Evolutionary conservation across 2,888 invertebrate genomes (phyloP), one percentile per base, ranked within the genome.

Genomic region (Aspidiotus rigidus): DNA sequence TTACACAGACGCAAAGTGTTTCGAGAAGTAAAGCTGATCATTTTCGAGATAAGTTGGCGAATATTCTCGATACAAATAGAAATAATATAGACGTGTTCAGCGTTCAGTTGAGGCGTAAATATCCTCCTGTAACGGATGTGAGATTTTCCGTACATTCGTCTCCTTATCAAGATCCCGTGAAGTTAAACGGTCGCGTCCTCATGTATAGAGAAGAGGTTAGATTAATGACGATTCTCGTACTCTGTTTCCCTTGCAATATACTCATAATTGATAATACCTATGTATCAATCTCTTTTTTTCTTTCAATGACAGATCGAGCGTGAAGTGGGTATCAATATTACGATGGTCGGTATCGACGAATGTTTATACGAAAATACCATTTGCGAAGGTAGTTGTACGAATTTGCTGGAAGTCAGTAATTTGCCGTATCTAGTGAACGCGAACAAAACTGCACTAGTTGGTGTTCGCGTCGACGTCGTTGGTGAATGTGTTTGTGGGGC

Each of bases 271-370:
- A 44, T 11, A 6, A 28, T 28, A 28, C 28, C 28, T 28, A 9
- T 17, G 17, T 41, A 15, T 11, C 17, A 28, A 57, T 57, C n/a
- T 62, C 15, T 66, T 42, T 64, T 41, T 60, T 41, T 69, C 57
- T 54, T 41, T 69, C 64, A n/a, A 9, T 73, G 75, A 28, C 75
- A 84, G 84, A 94, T 96, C 76, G 94, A 95, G 79, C 85, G 88
- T 75, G 88, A 89, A 72, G 91, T 96, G n/a, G 95, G 94, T 57
- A 90, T 96, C 72, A 93, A 93, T 77, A 93, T 97, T 71, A 93
- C 93, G 13, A 95, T 96, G 95, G 95, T 98, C 16, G 96, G 96
- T 72, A 96, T 99, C 74, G 97, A 95, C 76, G 94, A 95, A 80
- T 95, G 94, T 78, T 82, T 94, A 72, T 92, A 93, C 78, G 94